A percentile compares a stretch with the other conserved stretches of the same genome.
phyloP scores from a whole-genome alignment of 2,113 vertebrate species.

The Orcinus orca region DNA sequence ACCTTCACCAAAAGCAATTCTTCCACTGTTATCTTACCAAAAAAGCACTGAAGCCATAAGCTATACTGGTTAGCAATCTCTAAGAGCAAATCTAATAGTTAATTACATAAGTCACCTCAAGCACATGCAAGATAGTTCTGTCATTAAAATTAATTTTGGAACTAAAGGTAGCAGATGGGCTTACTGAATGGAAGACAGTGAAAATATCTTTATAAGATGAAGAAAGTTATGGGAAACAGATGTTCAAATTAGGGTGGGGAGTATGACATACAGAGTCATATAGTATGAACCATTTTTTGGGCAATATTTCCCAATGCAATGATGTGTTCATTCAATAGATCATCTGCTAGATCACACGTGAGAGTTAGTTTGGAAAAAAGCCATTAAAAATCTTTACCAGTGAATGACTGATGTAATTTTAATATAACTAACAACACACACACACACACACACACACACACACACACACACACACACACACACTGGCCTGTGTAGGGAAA shows the following conservation, averaged over 20 bases:
- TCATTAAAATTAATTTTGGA: conserved; percentile 59
- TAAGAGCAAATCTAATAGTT: conserved; percentile 67
- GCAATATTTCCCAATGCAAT: neutral
- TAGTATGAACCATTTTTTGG: neutral
- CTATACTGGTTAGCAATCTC: conserved; percentile 75
- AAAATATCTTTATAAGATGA: conserved; percentile 44
- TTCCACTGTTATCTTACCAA: conserved; percentile 59
- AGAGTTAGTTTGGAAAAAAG: conserved; percentile 44
- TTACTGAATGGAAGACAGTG: conserved; percentile 24
- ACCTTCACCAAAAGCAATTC: conserved; percentile 53
- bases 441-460: neutral
- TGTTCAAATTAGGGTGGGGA: neutral
- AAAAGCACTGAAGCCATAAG: conserved; percentile 74
- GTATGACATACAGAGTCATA: neutral
- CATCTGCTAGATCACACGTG: neutral
- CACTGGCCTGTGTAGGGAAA: neutral
- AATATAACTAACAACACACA: conserved; percentile 23
- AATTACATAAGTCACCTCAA: conserved; percentile 72
- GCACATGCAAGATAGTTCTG: conserved; percentile 81
- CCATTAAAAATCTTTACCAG: conserved; percentile 21
- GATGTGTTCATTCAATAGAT: neutral
- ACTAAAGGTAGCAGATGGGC: conserved; percentile 45
- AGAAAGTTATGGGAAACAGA: conserved; percentile 55
- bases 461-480: neutral
- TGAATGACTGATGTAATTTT: conserved; percentile 42